These are phyloP conservation scores for Toxotes chatareus DNA, from an alignment of 2,113 vertebrate genomes.

Conservation along the genomic window DNA sequence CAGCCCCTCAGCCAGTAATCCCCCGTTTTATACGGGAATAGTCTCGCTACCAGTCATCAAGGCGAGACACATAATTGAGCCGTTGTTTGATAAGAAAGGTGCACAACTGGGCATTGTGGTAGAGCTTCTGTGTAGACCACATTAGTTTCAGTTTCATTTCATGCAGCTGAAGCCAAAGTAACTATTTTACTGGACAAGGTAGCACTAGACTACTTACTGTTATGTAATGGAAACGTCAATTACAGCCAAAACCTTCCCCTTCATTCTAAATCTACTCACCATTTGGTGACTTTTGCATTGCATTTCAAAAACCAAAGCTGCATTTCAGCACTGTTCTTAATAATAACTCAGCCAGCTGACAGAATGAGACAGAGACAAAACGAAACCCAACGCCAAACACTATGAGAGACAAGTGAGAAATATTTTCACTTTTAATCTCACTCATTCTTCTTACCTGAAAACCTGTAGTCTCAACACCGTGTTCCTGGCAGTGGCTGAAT, in stretches of 20 bases:
- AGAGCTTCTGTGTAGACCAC: background rate
- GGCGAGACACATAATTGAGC: background rate
- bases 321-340: background rate
- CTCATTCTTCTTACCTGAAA: background rate
- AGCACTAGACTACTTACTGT: background rate
- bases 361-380: background rate
- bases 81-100: background rate
- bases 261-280: background rate
- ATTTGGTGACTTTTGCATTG: background rate
- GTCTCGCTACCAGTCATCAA: background rate
- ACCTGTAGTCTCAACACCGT: too few species aligned
- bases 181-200: background rate
- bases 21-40: background rate
- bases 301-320: background rate
- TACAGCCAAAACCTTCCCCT: background rate
- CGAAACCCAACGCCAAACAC: background rate
- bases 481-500: background rate
- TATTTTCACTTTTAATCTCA: background rate
- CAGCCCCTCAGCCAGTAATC: constrained; percentile 26
- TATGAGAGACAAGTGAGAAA: background rate
- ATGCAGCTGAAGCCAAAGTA: background rate
- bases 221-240: background rate
- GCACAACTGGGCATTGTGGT: too few species aligned
- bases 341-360: background rate
- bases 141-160: background rate